These are phyloP conservation scores for Drosophila burlai DNA, from an alignment of 1,140 invertebrate species.

Conservation along the genomic window DNA sequence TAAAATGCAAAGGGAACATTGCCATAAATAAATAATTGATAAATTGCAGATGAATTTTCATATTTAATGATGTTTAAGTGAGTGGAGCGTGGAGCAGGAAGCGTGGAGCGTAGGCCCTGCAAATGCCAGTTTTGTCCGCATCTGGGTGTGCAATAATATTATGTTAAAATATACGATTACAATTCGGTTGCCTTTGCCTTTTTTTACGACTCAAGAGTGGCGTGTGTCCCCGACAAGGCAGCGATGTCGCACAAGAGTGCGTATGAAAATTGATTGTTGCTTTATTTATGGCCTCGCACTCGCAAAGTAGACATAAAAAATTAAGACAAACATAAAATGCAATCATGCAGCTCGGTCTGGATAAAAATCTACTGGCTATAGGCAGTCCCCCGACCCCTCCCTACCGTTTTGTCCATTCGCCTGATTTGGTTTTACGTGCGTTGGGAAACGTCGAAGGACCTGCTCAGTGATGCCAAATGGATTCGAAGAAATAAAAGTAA, in stretches of 20 bases:
- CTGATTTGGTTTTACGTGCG: conserved; percentile 81
- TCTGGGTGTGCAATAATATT: conserved; percentile 77
- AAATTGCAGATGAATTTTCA: conserved; percentile 84
- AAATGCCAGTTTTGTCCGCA: conserved; percentile 46
- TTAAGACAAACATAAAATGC: conserved; percentile 82
- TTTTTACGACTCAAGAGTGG: conserved; percentile 71
- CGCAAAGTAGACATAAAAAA: conserved; percentile 80
- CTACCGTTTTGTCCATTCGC: conserved; percentile 66
- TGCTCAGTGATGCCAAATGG: conserved; percentile 9
- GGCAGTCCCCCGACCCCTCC: not conserved
- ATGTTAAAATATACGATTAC: conserved; percentile 83
- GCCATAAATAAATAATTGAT: conserved; percentile 84
- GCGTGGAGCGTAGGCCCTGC: not conserved
- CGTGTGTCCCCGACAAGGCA: conserved; percentile 17
- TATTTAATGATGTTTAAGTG: conserved; percentile 83
- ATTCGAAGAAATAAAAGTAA: not conserved
- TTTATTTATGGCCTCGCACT: conserved; percentile 73
- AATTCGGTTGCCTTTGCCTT: conserved; percentile 46
- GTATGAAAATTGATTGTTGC: conserved; percentile 83
- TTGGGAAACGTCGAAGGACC: conserved; percentile 37
- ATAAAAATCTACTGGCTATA: conserved; percentile 35
- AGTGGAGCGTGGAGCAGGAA: conserved; percentile 19
- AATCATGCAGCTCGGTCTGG: conserved; percentile 71
- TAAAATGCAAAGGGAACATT: conserved; percentile 75
- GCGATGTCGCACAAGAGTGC: conserved; percentile 72